Evolutionary conservation across 1,140 invertebrate species (phyloP), one percentile per base, ranked within the genome.

Genomic region (Monomorium pharaonis): DNA sequence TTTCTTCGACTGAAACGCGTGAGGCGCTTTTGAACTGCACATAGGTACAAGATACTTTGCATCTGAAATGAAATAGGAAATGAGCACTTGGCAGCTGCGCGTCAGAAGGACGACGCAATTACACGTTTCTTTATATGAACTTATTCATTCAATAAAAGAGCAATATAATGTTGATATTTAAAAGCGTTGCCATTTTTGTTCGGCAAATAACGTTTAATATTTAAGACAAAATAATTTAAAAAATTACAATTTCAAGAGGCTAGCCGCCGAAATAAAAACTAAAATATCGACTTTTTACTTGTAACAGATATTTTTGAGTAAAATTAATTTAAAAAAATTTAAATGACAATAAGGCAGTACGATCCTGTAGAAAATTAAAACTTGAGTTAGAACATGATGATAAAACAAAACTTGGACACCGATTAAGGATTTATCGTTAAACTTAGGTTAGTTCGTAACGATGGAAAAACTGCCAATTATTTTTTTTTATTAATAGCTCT

Each of bases 1-100:
- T 67, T 24, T 75, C 75, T 44, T 42, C 21, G 47, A 75, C 30
- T 67, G 37, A 30, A 72, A 16, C 30, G 60, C 54, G 69, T 63
- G 72, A 74, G 75, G 85, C 49, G 77, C 70, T 86, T 86, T 77
- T 75, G 76, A 80, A 77, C 27, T 69, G 49, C 16, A 88, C 65
- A 90, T 85, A 69, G 74, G 87, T 87, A 85, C 86, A 93, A 88
- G 86, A 87, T 86, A 78, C 85, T 94, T 93, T 93, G 91, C 93
- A 94, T 94, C 78, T 93, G 65, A 91, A 94, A 92, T 93, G 90
- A 85, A 92, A 92, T 92, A 93, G 93, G 92, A 94, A 94, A 91
- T 89, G 87, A 88, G 76, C 92, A 94, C 90, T 94, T 93, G 88
- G 69, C 91, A 90, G 86, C 90, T 91, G 89, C 80, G 51, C 54